phyloP scores from a whole-genome alignment of 2,113 vertebrate genomes.

The Ranitomeya variabilis region DNA sequence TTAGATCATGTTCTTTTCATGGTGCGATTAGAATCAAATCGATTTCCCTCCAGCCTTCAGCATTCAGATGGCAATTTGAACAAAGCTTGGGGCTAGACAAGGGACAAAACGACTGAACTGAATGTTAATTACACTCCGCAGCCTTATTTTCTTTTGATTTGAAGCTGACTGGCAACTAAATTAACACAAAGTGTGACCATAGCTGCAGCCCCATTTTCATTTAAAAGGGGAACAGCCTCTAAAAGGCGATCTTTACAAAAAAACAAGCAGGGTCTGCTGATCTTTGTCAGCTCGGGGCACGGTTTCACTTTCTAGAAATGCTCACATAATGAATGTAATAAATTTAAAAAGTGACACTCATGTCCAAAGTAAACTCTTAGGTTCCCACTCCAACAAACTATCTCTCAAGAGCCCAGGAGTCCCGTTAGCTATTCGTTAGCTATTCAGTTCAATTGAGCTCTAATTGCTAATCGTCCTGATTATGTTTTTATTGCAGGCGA shows the following conservation, averaged over 20 bases:
- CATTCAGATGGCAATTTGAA: constrained; percentile 92
- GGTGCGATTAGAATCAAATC: constrained; percentile 99
- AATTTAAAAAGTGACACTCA: constrained; percentile 63
- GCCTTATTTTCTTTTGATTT: constrained; percentile 89
- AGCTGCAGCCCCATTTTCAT: constrained; percentile 87
- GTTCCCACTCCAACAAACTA: constrained; percentile 23
- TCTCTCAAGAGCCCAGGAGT: neutral
- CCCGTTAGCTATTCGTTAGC: constrained; percentile 55
- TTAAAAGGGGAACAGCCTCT: constrained; percentile 81
- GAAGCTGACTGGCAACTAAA: constrained; percentile 86
- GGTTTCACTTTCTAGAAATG: constrained; percentile 68
- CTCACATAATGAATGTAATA: constrained; percentile 63
- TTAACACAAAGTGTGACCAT: constrained; percentile 90
- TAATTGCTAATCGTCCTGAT: constrained; percentile 65
- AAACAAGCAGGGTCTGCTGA: constrained; percentile 81
- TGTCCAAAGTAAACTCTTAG: constrained; percentile 55
- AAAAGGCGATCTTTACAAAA: constrained; percentile 84
- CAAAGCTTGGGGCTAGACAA: constrained; percentile 91
- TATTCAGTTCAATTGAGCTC: constrained; percentile 64
- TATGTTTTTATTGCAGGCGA: constrained; percentile 25
- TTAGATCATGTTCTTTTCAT: constrained; percentile 99
- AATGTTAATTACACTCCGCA: constrained; percentile 98
- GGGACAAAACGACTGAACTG: constrained; percentile 91
- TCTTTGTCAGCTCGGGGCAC: constrained; percentile 74
- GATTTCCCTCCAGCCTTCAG: constrained; percentile 93